Evolutionary conservation across 2,113 vertebrate species (phyloP).

Genomic region (Stegostoma tigrinum): DNA sequence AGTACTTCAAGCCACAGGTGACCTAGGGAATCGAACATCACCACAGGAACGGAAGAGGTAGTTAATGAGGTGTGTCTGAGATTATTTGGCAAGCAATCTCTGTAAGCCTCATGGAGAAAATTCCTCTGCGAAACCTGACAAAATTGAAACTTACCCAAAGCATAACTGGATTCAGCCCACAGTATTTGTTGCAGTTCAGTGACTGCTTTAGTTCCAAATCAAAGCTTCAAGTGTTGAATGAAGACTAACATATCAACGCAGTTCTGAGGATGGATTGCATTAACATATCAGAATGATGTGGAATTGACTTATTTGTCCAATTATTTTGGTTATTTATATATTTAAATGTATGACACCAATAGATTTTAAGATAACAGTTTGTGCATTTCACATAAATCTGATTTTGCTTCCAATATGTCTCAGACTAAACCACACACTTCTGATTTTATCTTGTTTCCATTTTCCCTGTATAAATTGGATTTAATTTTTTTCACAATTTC

Average conservation of each 20-base stretch:
- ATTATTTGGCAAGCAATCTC: no score
- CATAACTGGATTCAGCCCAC: no score
- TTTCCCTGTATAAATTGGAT: not conserved
- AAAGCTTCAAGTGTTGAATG: not conserved
- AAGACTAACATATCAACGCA: not conserved
- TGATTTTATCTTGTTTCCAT: not conserved
- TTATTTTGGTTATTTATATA: not conserved
- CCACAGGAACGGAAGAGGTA: no score
- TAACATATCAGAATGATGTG: not conserved
- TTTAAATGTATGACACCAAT: not conserved
- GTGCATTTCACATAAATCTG: not conserved
- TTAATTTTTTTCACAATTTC: not conserved
- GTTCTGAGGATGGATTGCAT: not conserved
- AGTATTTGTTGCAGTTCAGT: not conserved
- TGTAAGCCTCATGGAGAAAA: no score
- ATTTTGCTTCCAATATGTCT: not conserved
- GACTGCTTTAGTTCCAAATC: not conserved
- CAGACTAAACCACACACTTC: not conserved
- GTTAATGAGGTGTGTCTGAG: no score
- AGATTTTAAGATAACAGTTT: no score
- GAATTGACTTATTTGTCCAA: not conserved
- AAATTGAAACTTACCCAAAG: no score
- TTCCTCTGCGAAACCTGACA: no score
- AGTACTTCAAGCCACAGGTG: no score
- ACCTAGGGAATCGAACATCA: no score